phyloP scores from a whole-genome alignment of 2,888 invertebrate genomes.

The Xestia ashworthii region DNA sequence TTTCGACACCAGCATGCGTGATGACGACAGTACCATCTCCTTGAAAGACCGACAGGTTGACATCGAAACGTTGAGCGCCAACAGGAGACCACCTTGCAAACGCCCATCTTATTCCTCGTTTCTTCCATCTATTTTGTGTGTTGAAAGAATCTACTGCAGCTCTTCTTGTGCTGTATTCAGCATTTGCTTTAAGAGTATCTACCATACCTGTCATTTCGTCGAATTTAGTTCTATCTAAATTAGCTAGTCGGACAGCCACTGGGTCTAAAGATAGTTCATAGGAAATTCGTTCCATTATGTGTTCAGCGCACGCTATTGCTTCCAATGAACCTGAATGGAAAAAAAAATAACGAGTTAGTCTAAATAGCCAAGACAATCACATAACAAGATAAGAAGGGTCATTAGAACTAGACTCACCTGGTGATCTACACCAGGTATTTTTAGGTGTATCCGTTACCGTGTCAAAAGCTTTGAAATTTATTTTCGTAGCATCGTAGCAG shows the following conservation, averaged over 20 bases:
- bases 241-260: conserved; percentile 87
- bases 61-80: conserved; percentile 47
- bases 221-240: conserved; percentile 79
- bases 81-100: conserved; percentile 91
- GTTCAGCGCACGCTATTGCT: conserved; percentile 89
- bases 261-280: conserved; percentile 89
- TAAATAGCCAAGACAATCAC: background rate
- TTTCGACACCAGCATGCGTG: conserved; percentile 92
- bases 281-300: conserved; percentile 92
- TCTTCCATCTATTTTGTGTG: conserved; percentile 93
- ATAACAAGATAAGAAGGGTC: background rate
- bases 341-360: background rate
- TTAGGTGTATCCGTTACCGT: conserved; percentile 76
- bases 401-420: conserved; percentile 67
- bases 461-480: conserved; percentile 72
- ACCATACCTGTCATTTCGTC: conserved; percentile 84
- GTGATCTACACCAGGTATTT: conserved; percentile 77
- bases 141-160: conserved; percentile 89
- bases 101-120: conserved; percentile 91
- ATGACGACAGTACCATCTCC: conserved; percentile 92
- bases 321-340: conserved; percentile 85
- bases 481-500: conserved; percentile 72
- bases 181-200: conserved; percentile 86
- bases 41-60: conserved; percentile 59
- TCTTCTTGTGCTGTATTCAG: conserved; percentile 81